Evolutionary conservation across 2,797 vertebrate genomes (phyloP).

Genomic region (Sebastiscus albofasciatus): DNA sequence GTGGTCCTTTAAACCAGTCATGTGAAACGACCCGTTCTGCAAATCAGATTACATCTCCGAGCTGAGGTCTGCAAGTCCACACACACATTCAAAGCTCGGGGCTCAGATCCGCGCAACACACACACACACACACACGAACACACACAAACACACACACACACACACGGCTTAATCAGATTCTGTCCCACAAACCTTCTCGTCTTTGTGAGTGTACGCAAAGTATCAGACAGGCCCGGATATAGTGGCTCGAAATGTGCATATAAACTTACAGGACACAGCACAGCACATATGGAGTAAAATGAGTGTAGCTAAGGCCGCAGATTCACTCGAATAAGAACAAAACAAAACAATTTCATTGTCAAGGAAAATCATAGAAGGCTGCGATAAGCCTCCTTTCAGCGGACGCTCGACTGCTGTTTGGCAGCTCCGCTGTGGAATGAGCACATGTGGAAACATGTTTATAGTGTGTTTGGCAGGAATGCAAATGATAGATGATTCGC

Average conservation of each 20-base stretch:
- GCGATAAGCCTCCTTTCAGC: slow-evolving; percentile 67
- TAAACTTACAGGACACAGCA: neutral
- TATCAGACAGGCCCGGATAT: neutral
- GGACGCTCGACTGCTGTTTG: slow-evolving; percentile 63
- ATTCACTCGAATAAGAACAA: slow-evolving; percentile 25
- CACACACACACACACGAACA: slow-evolving; percentile 26
- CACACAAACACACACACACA: slow-evolving; percentile 24
- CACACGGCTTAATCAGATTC: slow-evolving; percentile 61
- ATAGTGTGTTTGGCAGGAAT: slow-evolving; percentile 65
- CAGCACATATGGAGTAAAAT: neutral
- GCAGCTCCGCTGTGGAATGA: slow-evolving; percentile 68
- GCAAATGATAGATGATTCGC: slow-evolving; percentile 70
- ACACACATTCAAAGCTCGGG: slow-evolving; percentile 58
- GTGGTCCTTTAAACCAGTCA: slow-evolving; percentile 84
- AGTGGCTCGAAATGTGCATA: neutral
- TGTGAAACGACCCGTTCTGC: slow-evolving; percentile 85
- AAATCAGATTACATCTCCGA: slow-evolving; percentile 86
- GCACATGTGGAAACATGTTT: slow-evolving; percentile 79
- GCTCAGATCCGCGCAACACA: slow-evolving; percentile 41
- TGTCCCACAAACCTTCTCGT: slow-evolving; percentile 34
- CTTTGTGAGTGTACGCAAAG: slow-evolving; percentile 23
- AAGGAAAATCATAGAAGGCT: slow-evolving; percentile 40
- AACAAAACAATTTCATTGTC: slow-evolving; percentile 53
- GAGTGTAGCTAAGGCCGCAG: neutral
- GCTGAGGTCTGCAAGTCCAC: slow-evolving; percentile 73